Evolutionary conservation across 2,113 vertebrate genomes (phyloP).

Genomic region (Archocentrus centrarchus): DNA sequence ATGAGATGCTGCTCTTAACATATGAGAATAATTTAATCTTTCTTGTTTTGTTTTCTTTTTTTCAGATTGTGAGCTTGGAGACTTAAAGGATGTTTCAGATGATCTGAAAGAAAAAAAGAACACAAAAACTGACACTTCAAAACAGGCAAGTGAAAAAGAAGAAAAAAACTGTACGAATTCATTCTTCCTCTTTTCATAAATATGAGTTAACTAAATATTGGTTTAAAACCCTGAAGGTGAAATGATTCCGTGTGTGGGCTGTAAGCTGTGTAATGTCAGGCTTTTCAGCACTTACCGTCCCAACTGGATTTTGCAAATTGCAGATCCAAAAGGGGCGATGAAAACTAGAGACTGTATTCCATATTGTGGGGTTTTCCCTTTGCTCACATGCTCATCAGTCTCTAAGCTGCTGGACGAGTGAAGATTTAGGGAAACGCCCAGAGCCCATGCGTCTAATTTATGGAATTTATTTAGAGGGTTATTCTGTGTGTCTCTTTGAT

Average conservation of each 20-base stretch:
- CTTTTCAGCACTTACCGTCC: background rate
- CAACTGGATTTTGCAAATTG: background rate
- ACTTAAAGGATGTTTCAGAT: conserved; percentile 88
- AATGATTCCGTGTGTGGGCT: background rate
- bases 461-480: conserved; percentile 28
- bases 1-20: background rate
- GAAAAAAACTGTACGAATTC: background rate
- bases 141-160: conserved; percentile 68
- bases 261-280: background rate
- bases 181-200: background rate
- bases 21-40: background rate
- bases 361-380: conserved; percentile 52
- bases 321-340: conserved; percentile 13
- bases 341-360: conserved; percentile 28
- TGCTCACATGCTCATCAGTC: conserved; percentile 31
- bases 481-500: conserved; percentile 33
- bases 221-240: background rate
- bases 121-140: conserved; percentile 53
- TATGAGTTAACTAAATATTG: background rate
- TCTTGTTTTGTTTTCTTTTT: background rate
- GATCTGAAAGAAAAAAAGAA: conserved; percentile 82
- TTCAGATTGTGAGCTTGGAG: conserved; percentile 90
- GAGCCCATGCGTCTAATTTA: conserved; percentile 48
- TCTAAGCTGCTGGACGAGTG: conserved; percentile 24
- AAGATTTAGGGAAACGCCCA: conserved; percentile 20